phyloP scores from a whole-genome alignment of 2,113 vertebrate genomes.

The Arizona elegans region DNA sequence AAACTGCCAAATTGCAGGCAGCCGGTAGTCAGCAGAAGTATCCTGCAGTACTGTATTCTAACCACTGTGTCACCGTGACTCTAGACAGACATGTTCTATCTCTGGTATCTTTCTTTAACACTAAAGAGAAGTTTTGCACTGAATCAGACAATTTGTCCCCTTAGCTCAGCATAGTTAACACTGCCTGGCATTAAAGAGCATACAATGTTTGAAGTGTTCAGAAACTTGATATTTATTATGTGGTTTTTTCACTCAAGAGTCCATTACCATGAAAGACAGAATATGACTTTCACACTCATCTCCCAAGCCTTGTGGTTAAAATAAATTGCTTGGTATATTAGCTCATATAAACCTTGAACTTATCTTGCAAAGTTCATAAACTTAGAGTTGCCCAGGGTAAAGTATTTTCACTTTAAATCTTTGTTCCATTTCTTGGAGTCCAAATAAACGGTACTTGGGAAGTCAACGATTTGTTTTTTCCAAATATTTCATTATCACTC shows the following conservation, averaged over 20 bases:
- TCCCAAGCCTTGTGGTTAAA: slow-evolving; percentile 38
- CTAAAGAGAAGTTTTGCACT: background rate
- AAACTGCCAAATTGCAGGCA: too few relatives aligned
- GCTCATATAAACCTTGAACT: slow-evolving; percentile 54
- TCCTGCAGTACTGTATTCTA: too few relatives aligned
- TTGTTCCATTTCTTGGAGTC: slow-evolving; percentile 15
- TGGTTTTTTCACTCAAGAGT: too few relatives aligned
- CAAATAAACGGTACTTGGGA: slow-evolving; percentile 23
- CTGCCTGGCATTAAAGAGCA: background rate
- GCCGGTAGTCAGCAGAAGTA: too few relatives aligned
- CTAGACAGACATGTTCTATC: background rate
- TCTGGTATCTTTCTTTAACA: background rate
- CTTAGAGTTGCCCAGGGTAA: background rate
- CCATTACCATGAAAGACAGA: too few relatives aligned
- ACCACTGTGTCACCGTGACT: too few relatives aligned
- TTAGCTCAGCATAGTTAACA: background rate
- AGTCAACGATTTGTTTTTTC: background rate
- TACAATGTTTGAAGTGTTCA: background rate
- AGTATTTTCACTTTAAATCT: slow-evolving; percentile 20
- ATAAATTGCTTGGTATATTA: slow-evolving; percentile 46
- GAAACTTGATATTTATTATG: background rate
- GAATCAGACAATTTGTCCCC: background rate
- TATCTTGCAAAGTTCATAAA: slow-evolving; percentile 8
- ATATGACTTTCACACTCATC: slow-evolving; percentile 30
- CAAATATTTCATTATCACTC: background rate